Evolutionary conservation across 2,888 invertebrate species (phyloP).

Genomic region (Lycocerus yunnanus): DNA sequence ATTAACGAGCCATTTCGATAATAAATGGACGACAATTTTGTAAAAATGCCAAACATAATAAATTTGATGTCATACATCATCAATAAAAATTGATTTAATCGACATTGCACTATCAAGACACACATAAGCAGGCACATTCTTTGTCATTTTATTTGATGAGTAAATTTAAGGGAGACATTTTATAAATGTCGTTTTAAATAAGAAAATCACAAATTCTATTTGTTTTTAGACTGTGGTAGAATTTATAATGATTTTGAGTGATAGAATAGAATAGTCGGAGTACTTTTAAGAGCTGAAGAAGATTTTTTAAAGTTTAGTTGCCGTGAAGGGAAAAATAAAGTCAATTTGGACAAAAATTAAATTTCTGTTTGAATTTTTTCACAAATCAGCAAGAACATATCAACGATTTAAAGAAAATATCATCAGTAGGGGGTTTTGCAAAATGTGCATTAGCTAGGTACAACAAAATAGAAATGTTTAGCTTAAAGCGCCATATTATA

Average conservation of each 20-base stretch:
- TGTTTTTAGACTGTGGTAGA: not conserved
- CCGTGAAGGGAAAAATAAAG: not conserved
- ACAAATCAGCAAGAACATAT: constrained; percentile 11
- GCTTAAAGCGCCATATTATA: constrained; percentile 21
- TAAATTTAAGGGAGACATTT: not conserved
- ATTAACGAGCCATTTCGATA: not conserved
- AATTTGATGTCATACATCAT: not conserved
- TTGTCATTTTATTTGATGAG: not conserved
- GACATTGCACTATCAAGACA: not conserved
- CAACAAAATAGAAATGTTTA: constrained; percentile 17
- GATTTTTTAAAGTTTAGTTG: constrained; percentile 10
- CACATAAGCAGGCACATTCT: not conserved
- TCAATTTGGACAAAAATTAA: not conserved
- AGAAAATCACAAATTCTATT: not conserved
- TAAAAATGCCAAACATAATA: not conserved
- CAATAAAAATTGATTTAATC: not conserved
- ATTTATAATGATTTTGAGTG: not conserved
- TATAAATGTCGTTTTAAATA: not conserved
- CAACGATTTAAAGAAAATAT: constrained; percentile 6
- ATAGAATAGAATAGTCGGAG: not conserved
- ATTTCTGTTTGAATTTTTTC: not conserved
- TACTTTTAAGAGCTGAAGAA: not conserved
- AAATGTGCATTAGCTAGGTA: constrained; percentile 21
- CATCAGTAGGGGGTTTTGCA: constrained; percentile 8
- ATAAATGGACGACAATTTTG: not conserved